Percentiles rank a stretch among this genome's conserved stretches.
Conservation (phyloP, 2,888 invertebrate species). For the Brenthis hecate region DNA sequence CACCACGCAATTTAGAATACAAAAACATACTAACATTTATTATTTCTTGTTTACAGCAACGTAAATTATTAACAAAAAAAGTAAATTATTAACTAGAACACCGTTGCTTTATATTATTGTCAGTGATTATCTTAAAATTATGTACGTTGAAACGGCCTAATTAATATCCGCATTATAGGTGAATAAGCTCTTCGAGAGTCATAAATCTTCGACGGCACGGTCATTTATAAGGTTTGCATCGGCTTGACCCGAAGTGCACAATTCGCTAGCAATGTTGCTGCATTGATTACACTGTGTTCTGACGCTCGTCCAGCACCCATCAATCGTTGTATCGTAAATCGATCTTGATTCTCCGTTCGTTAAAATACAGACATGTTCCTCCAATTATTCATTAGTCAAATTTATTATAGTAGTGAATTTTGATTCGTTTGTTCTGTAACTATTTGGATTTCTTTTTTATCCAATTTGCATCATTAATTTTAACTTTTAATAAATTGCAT, state of each 20-base stretch:
- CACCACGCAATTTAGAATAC: conserved; percentile 26
- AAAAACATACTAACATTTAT: conserved; percentile 33
- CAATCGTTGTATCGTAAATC: conserved; percentile 34
- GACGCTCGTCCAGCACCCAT: conserved; percentile 27
- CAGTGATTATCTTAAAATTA: conserved; percentile 32
- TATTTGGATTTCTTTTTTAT: too few relatives aligned
- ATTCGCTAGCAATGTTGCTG: conserved; percentile 21
- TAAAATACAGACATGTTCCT: conserved; percentile 2
- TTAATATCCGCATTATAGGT: conserved; percentile 24
- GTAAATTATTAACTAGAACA: conserved; percentile 32
- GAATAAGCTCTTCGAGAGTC: conserved; percentile 15
- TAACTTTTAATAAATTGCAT: too few relatives aligned
- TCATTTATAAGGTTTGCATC: conserved; percentile 34
- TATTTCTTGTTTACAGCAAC: conserved; percentile 33
- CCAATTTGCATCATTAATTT: too few relatives aligned
- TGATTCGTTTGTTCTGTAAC: too few relatives aligned
- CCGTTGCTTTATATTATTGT: conserved; percentile 34
- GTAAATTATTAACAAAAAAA: conserved; percentile 34
- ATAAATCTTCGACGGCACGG: conserved; percentile 35
- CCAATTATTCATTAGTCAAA: not conserved
- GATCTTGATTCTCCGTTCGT: conserved; percentile 32
- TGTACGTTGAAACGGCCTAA: conserved; percentile 22
- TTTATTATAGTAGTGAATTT: too few relatives aligned
- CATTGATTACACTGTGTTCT: conserved; percentile 20
- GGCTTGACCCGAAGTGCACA: conserved; percentile 25